These are phyloP conservation scores for Chamaea fasciata DNA, from an alignment of 2,113 vertebrate genomes.

Conservation along the genomic window DNA sequence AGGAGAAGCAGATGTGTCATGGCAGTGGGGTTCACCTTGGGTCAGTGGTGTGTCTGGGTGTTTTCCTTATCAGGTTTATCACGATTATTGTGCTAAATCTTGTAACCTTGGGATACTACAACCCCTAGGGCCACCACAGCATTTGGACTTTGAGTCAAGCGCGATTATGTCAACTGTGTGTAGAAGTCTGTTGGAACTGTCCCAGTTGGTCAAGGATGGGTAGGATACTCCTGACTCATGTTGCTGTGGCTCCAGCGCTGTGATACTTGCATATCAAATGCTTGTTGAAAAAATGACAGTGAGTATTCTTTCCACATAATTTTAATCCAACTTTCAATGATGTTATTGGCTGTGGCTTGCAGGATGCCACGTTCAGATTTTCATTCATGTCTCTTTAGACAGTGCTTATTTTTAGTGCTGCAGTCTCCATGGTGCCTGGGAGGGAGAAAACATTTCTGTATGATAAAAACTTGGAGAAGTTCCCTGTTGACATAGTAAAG, in stretches of 20 bases:
- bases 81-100: not conserved
- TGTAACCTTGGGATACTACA: not conserved
- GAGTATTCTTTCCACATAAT: not conserved
- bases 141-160: not conserved
- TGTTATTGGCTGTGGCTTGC: not conserved
- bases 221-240: not conserved
- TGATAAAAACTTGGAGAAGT: not conserved
- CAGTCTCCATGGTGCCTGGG: not conserved
- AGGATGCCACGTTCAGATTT: not conserved
- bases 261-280: not conserved
- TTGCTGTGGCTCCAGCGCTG: not conserved
- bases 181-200: not conserved
- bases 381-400: slow-evolving; percentile 11
- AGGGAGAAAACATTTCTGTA: not conserved
- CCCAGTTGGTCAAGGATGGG: not conserved
- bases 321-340: not conserved
- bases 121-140: not conserved
- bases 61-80: not conserved
- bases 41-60: not conserved
- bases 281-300: not conserved
- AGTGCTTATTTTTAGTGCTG: slow-evolving; percentile 32
- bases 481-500: not conserved
- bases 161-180: not conserved
- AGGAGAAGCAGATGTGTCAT: not conserved
- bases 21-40: not conserved